Conservation (phyloP, 2,888 invertebrate genomes). For the Ochropacha duplaris region DNA sequence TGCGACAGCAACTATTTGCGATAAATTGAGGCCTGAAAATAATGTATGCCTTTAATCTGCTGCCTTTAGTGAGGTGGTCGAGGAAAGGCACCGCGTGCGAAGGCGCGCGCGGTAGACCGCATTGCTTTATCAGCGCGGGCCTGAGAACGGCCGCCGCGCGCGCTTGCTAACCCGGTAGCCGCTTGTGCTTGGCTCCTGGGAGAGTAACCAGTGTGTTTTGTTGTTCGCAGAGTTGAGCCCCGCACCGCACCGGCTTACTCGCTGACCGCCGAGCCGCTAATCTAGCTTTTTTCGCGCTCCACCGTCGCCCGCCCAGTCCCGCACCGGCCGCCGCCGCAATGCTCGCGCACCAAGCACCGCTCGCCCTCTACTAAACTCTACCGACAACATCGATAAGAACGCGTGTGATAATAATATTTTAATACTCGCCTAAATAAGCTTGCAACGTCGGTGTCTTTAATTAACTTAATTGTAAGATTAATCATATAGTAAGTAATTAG, state of each 20-base stretch:
- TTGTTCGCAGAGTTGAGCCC: slow-evolving; percentile 84
- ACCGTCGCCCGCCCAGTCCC: slow-evolving; percentile 74
- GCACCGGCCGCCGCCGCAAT: slow-evolving; percentile 73
- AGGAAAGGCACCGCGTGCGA: slow-evolving; percentile 13
- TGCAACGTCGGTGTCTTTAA: slow-evolving; percentile 81
- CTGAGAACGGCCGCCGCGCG: slow-evolving; percentile 61
- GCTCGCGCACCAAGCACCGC: slow-evolving; percentile 80
- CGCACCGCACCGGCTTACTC: slow-evolving; percentile 81
- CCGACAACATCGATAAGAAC: slow-evolving; percentile 80
- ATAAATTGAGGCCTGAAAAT: slow-evolving; percentile 39
- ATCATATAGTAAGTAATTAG: slow-evolving; percentile 63
- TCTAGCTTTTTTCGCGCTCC: slow-evolving; percentile 81
- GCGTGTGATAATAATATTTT: slow-evolving; percentile 80
- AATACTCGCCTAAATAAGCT: slow-evolving; percentile 81
- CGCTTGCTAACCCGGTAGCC: slow-evolving; percentile 82
- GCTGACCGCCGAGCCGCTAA: slow-evolving; percentile 83
- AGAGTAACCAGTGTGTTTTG: slow-evolving; percentile 82
- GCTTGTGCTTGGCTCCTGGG: slow-evolving; percentile 82
- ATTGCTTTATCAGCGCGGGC: slow-evolving; percentile 42
- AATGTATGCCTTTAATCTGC: slow-evolving; percentile 50
- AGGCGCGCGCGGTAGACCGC: slow-evolving; percentile 17
- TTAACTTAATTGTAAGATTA: slow-evolving; percentile 78
- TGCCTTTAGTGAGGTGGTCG: slow-evolving; percentile 24
- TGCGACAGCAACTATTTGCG: slow-evolving; percentile 28
- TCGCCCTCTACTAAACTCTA: slow-evolving; percentile 81